Conservation (phyloP, 2,113 vertebrate genomes). For the Indicator maculatus region DNA sequence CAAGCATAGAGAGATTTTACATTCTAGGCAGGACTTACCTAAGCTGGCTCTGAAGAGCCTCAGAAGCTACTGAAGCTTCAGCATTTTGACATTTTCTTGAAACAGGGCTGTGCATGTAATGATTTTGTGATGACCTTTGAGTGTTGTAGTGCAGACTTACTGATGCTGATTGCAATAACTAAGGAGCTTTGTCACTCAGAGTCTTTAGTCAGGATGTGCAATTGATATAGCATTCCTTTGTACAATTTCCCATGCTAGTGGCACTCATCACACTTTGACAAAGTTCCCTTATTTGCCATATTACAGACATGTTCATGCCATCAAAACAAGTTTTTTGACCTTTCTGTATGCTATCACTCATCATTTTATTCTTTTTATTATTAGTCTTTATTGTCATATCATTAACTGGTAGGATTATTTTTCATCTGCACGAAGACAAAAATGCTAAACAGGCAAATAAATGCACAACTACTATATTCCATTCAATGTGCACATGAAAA, state of each 20-base stretch:
- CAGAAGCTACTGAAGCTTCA: not conserved
- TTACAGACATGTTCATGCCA: not conserved
- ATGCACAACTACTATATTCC: not conserved
- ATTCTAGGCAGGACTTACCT: not conserved
- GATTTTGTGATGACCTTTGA: not conserved
- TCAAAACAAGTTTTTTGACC: not conserved
- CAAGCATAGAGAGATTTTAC: not conserved
- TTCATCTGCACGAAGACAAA: not conserved
- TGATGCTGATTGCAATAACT: not conserved
- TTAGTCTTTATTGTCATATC: not conserved
- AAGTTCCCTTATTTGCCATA: not conserved
- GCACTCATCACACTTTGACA: not conserved
- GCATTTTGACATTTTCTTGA: not conserved
- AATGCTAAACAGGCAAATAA: not conserved
- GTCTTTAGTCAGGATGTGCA: not conserved
- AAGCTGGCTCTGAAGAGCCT: not conserved
- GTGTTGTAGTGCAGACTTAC: not conserved
- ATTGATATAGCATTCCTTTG: not conserved
- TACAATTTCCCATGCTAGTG: not conserved
- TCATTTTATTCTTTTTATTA: not conserved
- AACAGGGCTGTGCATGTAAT: not conserved
- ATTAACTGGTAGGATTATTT: not conserved
- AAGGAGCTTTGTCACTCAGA: not conserved
- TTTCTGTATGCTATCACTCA: not conserved
- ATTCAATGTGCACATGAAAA: not conserved